These are phyloP conservation scores for Smittia aterrima DNA, from an alignment of 2,888 invertebrate genomes.

Conservation along the genomic window DNA sequence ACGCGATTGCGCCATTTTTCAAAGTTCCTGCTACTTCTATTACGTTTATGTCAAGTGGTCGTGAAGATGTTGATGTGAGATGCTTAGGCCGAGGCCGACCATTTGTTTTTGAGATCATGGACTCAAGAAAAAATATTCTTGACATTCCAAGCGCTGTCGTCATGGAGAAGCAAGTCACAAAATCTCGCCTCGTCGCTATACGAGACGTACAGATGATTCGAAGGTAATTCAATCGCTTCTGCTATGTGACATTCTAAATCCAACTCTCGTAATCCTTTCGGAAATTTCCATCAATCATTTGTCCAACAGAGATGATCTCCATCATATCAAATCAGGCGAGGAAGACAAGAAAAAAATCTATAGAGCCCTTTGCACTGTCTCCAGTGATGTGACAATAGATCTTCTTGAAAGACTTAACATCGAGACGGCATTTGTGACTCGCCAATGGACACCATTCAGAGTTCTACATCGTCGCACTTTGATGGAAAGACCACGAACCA, in stretches of 20 bases:
- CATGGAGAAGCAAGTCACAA: slow-evolving; percentile 63
- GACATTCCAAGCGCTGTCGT: slow-evolving; percentile 55
- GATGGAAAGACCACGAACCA: slow-evolving; percentile 63
- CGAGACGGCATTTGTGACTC: slow-evolving; percentile 53
- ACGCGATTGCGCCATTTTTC: slow-evolving; percentile 62
- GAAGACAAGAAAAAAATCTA: slow-evolving; percentile 86
- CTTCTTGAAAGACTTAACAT: slow-evolving; percentile 57
- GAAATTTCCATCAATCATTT: slow-evolving; percentile 13
- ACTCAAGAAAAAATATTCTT: slow-evolving; percentile 62
- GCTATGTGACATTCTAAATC: background rate
- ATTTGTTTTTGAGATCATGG: slow-evolving; percentile 82
- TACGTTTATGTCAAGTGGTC: slow-evolving; percentile 87
- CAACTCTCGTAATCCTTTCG: background rate
- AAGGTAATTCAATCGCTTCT: slow-evolving; percentile 25
- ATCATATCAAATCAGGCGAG: slow-evolving; percentile 79
- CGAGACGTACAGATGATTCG: slow-evolving; percentile 65
- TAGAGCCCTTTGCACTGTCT: slow-evolving; percentile 68
- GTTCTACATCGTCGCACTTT: slow-evolving; percentile 84
- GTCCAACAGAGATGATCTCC: slow-evolving; percentile 61
- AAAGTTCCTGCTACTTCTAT: slow-evolving; percentile 47
- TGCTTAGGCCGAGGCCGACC: slow-evolving; percentile 90
- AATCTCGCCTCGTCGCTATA: slow-evolving; percentile 59
- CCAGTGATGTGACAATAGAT: slow-evolving; percentile 54
- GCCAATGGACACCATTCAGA: slow-evolving; percentile 84
- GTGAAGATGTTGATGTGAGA: slow-evolving; percentile 96